These are phyloP conservation scores for Margaritifera margaritifera DNA, from an alignment of 2,888 invertebrate genomes.

Conservation along the genomic window DNA sequence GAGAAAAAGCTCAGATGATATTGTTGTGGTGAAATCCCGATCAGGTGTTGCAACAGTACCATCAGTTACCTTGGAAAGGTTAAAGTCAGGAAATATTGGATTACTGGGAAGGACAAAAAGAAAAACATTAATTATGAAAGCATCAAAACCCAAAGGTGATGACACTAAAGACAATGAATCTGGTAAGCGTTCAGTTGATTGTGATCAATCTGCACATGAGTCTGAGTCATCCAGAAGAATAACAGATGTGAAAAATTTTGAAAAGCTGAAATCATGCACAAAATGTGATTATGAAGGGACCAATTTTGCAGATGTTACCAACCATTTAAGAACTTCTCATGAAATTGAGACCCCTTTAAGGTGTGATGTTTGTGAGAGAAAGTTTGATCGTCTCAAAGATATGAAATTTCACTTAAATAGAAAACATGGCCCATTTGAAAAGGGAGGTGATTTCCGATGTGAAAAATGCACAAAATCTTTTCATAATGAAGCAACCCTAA, in stretches of 20 bases:
- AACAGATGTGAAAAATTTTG: background rate
- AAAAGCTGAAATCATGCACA: slow-evolving; percentile 26
- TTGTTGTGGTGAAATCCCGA: too few species aligned
- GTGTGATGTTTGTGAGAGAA: slow-evolving; percentile 51
- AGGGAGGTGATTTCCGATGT: slow-evolving; percentile 21
- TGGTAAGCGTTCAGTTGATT: too few species aligned
- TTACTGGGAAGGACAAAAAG: too few species aligned
- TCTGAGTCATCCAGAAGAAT: too few species aligned
- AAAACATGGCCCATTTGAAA: slow-evolving; percentile 40
- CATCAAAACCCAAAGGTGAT: too few species aligned
- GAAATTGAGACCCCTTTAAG: slow-evolving; percentile 32
- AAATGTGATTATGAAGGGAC: slow-evolving; percentile 30
- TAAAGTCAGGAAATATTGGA: too few species aligned
- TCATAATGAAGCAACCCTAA: slow-evolving; percentile 12
- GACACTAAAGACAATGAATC: too few species aligned
- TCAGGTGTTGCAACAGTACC: too few species aligned
- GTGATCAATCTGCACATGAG: too few species aligned
- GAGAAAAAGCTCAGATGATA: too few species aligned
- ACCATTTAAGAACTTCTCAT: slow-evolving; percentile 32
- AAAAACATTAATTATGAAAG: too few species aligned
- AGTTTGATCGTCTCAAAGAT: slow-evolving; percentile 29
- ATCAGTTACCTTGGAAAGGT: too few species aligned
- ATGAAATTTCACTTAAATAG: slow-evolving; percentile 39
- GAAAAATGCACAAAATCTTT: slow-evolving; percentile 30
- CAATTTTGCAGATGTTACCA: slow-evolving; percentile 26